Evolutionary conservation across 2,113 vertebrate genomes (phyloP).

Genomic region (Thalassarche chlororhynchos): DNA sequence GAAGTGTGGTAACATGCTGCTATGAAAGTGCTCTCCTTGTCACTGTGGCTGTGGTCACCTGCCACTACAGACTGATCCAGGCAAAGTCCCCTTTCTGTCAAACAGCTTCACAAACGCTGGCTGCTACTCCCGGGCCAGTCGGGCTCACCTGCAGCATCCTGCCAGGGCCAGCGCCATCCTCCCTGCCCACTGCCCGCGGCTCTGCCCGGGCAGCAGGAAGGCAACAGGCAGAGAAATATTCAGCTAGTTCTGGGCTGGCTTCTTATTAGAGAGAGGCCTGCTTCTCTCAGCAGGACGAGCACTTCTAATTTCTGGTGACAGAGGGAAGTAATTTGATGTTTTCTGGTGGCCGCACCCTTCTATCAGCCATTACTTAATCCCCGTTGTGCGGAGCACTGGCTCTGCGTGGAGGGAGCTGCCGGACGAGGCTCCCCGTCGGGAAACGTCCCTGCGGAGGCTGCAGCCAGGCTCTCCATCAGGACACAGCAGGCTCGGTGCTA

Average conservation of each 20-base stretch:
- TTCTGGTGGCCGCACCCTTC: background rate
- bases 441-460: fast-evolving
- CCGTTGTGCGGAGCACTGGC: fast-evolving
- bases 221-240: background rate
- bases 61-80: background rate
- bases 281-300: background rate
- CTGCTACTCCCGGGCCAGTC: background rate
- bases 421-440: fast-evolving
- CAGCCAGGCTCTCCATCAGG: background rate
- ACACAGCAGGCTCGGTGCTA: background rate
- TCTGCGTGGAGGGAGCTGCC: background rate
- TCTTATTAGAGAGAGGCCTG: background rate
- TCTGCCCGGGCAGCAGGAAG: background rate
- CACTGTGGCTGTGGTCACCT: background rate
- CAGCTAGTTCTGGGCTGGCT: background rate
- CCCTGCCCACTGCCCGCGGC: background rate
- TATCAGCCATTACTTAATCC: background rate
- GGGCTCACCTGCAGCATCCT: background rate
- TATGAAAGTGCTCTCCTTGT: background rate
- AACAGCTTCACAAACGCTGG: background rate
- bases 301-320: background rate
- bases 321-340: background rate
- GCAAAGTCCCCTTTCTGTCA: background rate
- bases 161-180: background rate
- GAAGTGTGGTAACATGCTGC: background rate